Base-by-base conservation (phyloP, 1,140 invertebrate species). In the Orius insidiosus region DNA sequence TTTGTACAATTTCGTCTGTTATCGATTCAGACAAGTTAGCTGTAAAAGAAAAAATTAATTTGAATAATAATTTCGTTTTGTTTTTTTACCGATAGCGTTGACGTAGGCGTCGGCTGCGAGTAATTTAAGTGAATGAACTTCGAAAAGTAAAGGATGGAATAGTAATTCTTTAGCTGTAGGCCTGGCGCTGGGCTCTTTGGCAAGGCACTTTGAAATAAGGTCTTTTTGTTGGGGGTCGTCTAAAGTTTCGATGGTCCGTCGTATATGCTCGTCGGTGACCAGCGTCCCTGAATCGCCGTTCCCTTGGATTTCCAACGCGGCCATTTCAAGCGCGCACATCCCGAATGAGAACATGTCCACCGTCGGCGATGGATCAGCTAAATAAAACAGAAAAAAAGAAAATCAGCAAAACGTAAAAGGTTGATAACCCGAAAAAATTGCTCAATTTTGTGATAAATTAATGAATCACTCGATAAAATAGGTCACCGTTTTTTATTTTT, bases 331-430 rank as follows among this genome's bases (percentile, higher is more conserved):
- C 31, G 95, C 93, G 68, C 93, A 97, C 81, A 99, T 95, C 47
- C 95, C 95, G 68, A 99, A 98, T 37, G 95, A 89, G 70, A 95
- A 99, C 55, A 98, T 93, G 66, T 99, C 95, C 54, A 93, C 84
- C 46, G 92, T 86, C 39, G 92, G 85, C 42, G 72, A 73, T 51
- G 76, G 68, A 55, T 73, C 72, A 60, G 74, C 71, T 64, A 63
- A 58, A 64, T 54, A 45, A 42, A 7, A 24, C 11, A 33, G 32
- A 9, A 36, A 36, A 36, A 15, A 36, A 3, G 9, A 15, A 36
- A 55, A 52, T 36, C 33, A 47, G 19, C 24, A 50, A 36, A 32
- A 50, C 37, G 30, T n/a, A 32, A 34, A 34, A 13, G 31, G 31
- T 45, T 34, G 32, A 34, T 34, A 11, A 10, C 19, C 43, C n/a